Percentiles rank a stretch among this genome's conserved stretches.
Conservation (phyloP, 2,888 invertebrate genomes). For the Luffia ferchaultella region DNA sequence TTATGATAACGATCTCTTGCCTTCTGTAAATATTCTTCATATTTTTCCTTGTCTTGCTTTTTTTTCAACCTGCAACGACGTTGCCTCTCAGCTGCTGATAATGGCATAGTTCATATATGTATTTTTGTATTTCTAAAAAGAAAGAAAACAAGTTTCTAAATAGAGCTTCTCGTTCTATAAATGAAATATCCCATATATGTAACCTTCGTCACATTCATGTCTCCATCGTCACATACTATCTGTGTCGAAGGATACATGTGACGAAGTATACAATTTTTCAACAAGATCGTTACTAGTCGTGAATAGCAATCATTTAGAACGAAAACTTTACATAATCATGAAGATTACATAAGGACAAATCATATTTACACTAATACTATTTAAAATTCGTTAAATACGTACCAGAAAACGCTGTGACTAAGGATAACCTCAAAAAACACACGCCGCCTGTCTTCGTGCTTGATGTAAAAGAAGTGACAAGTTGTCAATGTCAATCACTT, state of each 20-base stretch:
- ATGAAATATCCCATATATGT: background rate
- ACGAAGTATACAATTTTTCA: too few species aligned
- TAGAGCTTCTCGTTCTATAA: background rate
- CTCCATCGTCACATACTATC: background rate
- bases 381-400: too few species aligned
- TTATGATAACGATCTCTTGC: slow-evolving; percentile 11
- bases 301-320: background rate
- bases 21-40: too few species aligned
- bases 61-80: slow-evolving; percentile 9
- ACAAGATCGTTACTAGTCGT: too few species aligned
- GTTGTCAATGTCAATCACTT: too few species aligned
- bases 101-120: background rate
- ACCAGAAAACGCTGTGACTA: too few species aligned
- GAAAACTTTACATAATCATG: too few species aligned
- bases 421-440: too few species aligned
- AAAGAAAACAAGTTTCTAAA: background rate
- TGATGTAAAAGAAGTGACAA: too few species aligned
- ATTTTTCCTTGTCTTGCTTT: slow-evolving; percentile 10
- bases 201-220: background rate
- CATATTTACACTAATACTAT: too few species aligned
- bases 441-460: too few species aligned
- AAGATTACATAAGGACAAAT: too few species aligned
- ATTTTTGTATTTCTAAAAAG: slow-evolving; percentile 8
- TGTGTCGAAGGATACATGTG: background rate
- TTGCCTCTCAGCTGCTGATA: background rate